A percentile compares a stretch with the other conserved stretches of the same genome.
These are phyloP conservation scores for Acanthornis magna DNA, from an alignment of 2,797 vertebrate genomes.

Conservation along the genomic window DNA sequence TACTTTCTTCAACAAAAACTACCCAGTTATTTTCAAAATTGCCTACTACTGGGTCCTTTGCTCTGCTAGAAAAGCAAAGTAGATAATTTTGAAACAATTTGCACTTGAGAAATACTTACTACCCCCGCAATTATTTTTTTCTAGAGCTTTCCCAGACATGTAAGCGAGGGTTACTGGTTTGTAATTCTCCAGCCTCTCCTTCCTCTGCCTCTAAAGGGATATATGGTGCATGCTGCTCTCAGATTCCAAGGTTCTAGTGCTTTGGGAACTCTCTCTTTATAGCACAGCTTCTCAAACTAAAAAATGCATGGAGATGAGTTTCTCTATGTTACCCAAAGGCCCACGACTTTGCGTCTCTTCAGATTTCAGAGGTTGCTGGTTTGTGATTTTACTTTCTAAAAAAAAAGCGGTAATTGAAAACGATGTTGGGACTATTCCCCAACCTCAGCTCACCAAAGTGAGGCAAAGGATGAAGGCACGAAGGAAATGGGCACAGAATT, in stretches of 20 bases:
- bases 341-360: neutral
- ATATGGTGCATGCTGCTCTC: fast-evolving
- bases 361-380: neutral
- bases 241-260: neutral
- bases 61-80: neutral
- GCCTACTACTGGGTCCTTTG: neutral
- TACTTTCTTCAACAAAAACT: neutral
- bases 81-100: neutral
- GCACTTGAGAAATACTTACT: neutral
- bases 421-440: neutral
- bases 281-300: neutral
- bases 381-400: neutral
- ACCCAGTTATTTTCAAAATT: neutral
- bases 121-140: neutral
- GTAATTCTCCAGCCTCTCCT: neutral
- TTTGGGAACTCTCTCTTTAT: neutral
- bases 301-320: neutral
- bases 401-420: neutral
- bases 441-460: neutral
- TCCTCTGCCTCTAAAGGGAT: neutral
- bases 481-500: fast-evolving
- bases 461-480: neutral
- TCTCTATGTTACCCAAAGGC: neutral
- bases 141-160: neutral
- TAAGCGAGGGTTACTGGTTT: neutral